phyloP scores from a whole-genome alignment of 1,140 invertebrate species.

The Himalopsyche phryganea region DNA sequence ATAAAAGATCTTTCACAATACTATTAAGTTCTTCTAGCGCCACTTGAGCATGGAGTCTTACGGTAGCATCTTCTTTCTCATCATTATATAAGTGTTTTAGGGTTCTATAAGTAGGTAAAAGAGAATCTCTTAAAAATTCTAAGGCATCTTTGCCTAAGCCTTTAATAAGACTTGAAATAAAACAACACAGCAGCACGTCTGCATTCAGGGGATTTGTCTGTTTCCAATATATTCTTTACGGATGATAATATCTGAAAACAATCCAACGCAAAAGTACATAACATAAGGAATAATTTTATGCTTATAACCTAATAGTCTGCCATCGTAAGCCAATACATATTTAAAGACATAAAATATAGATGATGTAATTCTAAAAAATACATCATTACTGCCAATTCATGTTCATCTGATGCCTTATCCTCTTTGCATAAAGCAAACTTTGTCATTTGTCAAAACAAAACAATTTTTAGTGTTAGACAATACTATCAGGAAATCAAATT shows the following conservation, averaged over 20 bases:
- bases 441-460: too few relatives aligned
- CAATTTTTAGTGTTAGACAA: too few relatives aligned
- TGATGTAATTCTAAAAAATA: too few relatives aligned
- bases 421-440: too few relatives aligned
- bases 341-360: too few relatives aligned
- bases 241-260: slow-evolving; percentile 65
- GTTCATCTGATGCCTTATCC: too few relatives aligned
- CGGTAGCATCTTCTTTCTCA: slow-evolving; percentile 62
- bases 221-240: slow-evolving; percentile 62
- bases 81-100: slow-evolving; percentile 63
- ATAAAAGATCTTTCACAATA: slow-evolving; percentile 61
- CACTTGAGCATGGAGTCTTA: slow-evolving; percentile 69
- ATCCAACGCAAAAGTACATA: slow-evolving; percentile 7
- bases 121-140: slow-evolving; percentile 59
- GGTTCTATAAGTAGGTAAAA: slow-evolving; percentile 66
- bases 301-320: too few relatives aligned
- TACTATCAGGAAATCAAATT: too few relatives aligned
- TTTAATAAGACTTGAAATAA: slow-evolving; percentile 64
- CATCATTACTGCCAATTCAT: too few relatives aligned
- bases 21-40: slow-evolving; percentile 73
- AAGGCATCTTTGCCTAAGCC: slow-evolving; percentile 70
- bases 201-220: slow-evolving; percentile 67
- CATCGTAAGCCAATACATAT: too few relatives aligned
- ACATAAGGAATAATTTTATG: too few relatives aligned
- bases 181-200: slow-evolving; percentile 76